Evolutionary conservation across 64 coral and sea anemone species (phyloP).

Genomic region (Dendrophyllia cribrosa): DNA sequence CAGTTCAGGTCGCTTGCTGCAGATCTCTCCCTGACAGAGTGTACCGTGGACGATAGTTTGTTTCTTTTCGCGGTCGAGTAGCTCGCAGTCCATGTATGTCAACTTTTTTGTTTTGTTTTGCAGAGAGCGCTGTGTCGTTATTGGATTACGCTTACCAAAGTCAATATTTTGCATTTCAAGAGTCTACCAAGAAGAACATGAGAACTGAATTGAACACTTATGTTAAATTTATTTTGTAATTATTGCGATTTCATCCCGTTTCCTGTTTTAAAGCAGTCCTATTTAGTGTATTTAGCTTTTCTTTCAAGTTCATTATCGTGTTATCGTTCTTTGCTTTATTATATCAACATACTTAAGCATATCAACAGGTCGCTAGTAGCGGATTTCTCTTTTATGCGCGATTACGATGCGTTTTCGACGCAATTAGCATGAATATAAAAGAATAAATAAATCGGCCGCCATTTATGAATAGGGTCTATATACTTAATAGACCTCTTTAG

Average conservation of each 20-base stretch:
- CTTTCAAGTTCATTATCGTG: slow-evolving; percentile 9
- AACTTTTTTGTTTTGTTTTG: neutral
- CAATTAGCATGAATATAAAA: no score
- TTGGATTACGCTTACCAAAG: slow-evolving; percentile 26
- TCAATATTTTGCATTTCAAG: slow-evolving; percentile 42
- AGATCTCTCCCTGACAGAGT: neutral
- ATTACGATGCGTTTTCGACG: no score
- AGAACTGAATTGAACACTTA: slow-evolving; percentile 50
- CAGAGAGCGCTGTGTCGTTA: neutral
- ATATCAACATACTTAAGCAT: slow-evolving; percentile 44
- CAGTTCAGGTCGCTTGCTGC: neutral
- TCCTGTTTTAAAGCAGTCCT: slow-evolving; percentile 46
- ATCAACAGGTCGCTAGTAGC: slow-evolving; percentile 13
- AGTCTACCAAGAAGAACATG: slow-evolving; percentile 69
- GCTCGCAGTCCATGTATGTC: no score
- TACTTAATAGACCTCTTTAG: no score
- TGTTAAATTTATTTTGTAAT: slow-evolving; percentile 37
- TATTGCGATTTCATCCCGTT: slow-evolving; percentile 18
- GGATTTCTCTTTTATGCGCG: no score
- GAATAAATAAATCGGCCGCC: no score
- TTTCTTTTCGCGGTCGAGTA: slow-evolving; percentile 8
- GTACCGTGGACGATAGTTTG: neutral
- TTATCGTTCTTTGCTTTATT: slow-evolving; percentile 27
- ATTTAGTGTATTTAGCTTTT: slow-evolving; percentile 36
- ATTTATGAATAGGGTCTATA: no score